Conservation (phyloP, 2,888 invertebrate genomes). For the Hedychridium roseum region DNA sequence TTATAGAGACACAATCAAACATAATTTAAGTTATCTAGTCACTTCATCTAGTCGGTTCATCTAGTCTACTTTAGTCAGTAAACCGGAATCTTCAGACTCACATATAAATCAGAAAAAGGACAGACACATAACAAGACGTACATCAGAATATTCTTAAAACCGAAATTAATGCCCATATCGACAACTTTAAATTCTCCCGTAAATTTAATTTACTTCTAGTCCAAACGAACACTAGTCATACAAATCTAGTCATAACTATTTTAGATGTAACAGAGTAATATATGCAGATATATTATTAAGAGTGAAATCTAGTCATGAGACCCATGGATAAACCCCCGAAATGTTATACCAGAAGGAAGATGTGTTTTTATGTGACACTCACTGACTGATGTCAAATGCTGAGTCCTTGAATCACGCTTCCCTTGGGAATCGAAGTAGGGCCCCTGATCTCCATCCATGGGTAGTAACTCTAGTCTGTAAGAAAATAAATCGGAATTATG, state of each 20-base stretch:
- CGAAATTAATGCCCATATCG: too few species aligned
- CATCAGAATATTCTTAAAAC: too few species aligned
- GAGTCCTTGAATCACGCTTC: neutral
- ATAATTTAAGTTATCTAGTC: slow-evolving; percentile 16
- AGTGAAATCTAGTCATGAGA: slow-evolving; percentile 53
- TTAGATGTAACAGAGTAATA: slow-evolving; percentile 21
- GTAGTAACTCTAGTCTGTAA: slow-evolving; percentile 28
- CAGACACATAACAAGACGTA: neutral
- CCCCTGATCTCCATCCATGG: slow-evolving; percentile 42
- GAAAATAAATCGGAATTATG: too few species aligned
- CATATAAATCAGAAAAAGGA: neutral
- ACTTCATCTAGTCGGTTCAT: too few species aligned
- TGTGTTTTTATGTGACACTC: neutral
- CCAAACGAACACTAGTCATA: slow-evolving; percentile 6
- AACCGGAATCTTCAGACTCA: too few species aligned
- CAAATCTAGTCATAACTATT: slow-evolving; percentile 8
- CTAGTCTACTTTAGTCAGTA: too few species aligned
- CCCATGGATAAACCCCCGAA: slow-evolving; percentile 50
- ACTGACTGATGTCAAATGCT: neutral
- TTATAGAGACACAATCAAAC: slow-evolving; percentile 23
- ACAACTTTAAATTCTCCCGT: too few species aligned
- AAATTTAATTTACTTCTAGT: slow-evolving; percentile 8
- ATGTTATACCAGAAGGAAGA: slow-evolving; percentile 25
- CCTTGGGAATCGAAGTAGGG: slow-evolving; percentile 31
- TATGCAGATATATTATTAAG: slow-evolving; percentile 37